Evolutionary conservation across 2,888 invertebrate species (phyloP), one percentile per base, ranked within the genome.

Genomic region (Spilarctia lutea): DNA sequence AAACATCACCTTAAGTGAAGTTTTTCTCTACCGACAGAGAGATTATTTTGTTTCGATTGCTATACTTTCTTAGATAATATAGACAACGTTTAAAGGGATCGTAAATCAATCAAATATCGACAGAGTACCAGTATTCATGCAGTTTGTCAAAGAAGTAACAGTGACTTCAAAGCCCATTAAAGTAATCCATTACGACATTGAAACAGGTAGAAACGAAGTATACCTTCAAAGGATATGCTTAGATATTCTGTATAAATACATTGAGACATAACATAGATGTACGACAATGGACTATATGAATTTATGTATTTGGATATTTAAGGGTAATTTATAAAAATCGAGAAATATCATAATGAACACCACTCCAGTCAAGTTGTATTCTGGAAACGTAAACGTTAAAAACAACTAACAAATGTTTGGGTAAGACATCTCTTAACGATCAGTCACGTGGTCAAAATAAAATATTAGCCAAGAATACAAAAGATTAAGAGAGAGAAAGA

Each of bases 71-170:
- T 27, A 27, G 27, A 60, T 16, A 60, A 27, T 27, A 60, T 27
- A 16, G n/a, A 68, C 73, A 73, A 68, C 24, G 68, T 56, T 56
- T 10, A 56, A 72, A 65, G 13, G 63, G 48, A 20, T 60, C n/a
- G 18, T 24, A 71, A 71, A 48, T 65, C 65, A 63, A 71, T 48
- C 65, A 33, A 65, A 65, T 33, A 65, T 42, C 70, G 10, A 27
- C 27, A 39, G 60, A 60, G 27, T 60, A 27, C 35, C n/a, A 60
- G 39, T 20, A 70, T 70, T 70, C 60, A 27, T 42, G 27, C 35
- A 39, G 42, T 70, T 27, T 70, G 70, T 70, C 70, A 70, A 70
- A 70, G 70, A 42, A 63, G 56, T 70, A 60, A 60, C 60, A 27
- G 70, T 71, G 33, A 65, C 27, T 65, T 65, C 30, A 63, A 71